phyloP scores from a whole-genome alignment of 2,113 vertebrate genomes.

The Hystrix cristata region DNA sequence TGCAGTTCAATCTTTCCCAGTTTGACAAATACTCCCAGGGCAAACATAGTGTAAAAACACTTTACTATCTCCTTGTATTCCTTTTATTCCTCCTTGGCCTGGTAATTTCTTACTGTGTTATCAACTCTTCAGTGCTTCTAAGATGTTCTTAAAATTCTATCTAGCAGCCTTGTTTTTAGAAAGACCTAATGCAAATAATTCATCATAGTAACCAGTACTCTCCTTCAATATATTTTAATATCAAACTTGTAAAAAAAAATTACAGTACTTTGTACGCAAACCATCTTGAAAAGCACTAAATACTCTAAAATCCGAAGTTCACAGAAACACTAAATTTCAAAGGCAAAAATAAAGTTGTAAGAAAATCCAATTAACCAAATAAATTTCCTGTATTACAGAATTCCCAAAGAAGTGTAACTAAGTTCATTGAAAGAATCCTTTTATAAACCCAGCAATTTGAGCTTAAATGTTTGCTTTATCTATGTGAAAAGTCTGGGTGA shows the following conservation, averaged over 20 bases:
- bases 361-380: constrained; percentile 13
- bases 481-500: constrained; percentile 7
- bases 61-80: background rate
- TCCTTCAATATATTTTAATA: constrained; percentile 9
- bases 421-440: background rate
- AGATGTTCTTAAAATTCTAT: constrained; percentile 21
- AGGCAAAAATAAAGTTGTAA: constrained; percentile 37
- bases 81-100: background rate
- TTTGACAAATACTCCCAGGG: background rate
- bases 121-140: constrained; percentile 31
- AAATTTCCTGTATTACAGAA: background rate
- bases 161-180: constrained; percentile 15
- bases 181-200: background rate
- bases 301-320: constrained; percentile 25
- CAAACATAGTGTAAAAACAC: background rate
- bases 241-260: background rate
- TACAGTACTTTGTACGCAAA: background rate
- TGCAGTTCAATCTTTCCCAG: background rate
- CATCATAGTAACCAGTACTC: background rate
- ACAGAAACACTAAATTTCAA: constrained; percentile 13
- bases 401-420: constrained; percentile 13
- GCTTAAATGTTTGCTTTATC: constrained; percentile 29
- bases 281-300: background rate
- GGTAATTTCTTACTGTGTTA: background rate
- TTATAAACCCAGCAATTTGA: constrained; percentile 7